Base-by-base conservation (phyloP, 1,140 invertebrate species). In the Drosophila persimilis region DNA sequence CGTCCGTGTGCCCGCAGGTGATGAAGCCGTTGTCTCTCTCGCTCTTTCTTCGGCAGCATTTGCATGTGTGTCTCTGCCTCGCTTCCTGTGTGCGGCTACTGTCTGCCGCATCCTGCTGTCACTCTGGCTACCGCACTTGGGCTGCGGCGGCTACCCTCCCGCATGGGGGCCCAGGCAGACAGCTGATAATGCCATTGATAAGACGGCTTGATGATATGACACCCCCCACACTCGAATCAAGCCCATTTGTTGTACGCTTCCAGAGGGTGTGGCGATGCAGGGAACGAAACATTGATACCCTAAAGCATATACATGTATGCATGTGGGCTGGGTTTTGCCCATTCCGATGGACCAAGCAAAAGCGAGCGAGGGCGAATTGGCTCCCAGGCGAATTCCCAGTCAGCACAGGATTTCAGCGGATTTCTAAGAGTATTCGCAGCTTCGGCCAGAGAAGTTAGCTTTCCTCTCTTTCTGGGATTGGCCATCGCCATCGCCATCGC, bases 61-160 rank as follows among this genome's bases (percentile, higher is more conserved):
- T 48, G 60, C 56, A 73, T 70, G 35, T 43, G 56, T 53, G 47
- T 77, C 45, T 65, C 51, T 64, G 24, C 17, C 29, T n/a, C 56
- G 72, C 71, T 80, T 80, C 77, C 73, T 84, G 80, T 66, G 41
- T 66, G 79, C 73, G 62, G 55, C 57, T 69, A 61, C 55, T 60
- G 73, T 71, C 35, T 61, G 62, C 47, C 61, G 73, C 80, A 85
- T 85, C 83, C 83, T 88, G 83, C 78, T 83, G 78, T 83, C 83
- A 78, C 43, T 60, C 53, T 47, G 56, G 83, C 83, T 88, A 88
- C 78, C 67, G 78, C 66, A 50, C 57, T 76, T 75, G 29, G 51
- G 70, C 64, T 60, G 56, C 75, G 62, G 20, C 20, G 20, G 24
- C 24, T 26, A 63, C 62, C 51, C 41, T 44, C 54, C 13, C 15